Evolutionary conservation across 2,888 invertebrate species (phyloP), one percentile per base, ranked within the genome.

Genomic region (Orthonevra nobilis): DNA sequence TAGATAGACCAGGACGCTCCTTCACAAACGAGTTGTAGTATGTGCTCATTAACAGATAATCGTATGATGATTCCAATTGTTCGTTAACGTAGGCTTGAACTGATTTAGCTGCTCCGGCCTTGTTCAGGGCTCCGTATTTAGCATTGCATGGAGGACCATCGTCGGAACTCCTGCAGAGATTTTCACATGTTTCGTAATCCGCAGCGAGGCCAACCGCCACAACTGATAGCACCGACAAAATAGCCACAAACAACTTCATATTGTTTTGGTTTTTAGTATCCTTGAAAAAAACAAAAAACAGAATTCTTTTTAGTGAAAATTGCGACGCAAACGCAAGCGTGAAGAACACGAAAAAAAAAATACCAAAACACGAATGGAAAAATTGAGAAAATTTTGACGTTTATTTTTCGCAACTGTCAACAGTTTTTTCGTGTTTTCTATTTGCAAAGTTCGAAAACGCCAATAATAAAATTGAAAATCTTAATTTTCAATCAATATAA

Each of bases 1-100:
- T 93, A 83, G 92, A 91, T 88, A 96, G 95, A 2, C 96, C 96
- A 15, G 90, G 91, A 23, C 96, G 91, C 88, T 94, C 93, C 20
- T 92, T 92, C 85, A 93, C 91, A 86, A 93, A 95, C 84, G 94
- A 94, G 83, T 93, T 93, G 88, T 93, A 96, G 87, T 94, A 92
- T 0, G 94, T 92, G 0, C 95, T 91, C 86, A 95, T 91, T 1
- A 95, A 88, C 6, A 96, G 89, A 83, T 93, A 95, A 77, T 95
- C 93, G 84, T 92, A 95, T 0, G 94, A 95, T n/a, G 92, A 90
- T 58, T 91, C 90, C 23, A 96, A 89, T 82, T 95, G 93, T 1
- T 91, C 88, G 83, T 92, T 93, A 86, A 89, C 82, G 82, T 86
- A 87, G 9, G 83, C 81, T 81, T 87, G 86, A 5, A 89, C n/a